Base-by-base conservation (phyloP, 1,140 invertebrate species). In the Stegodyphus dumicola region DNA sequence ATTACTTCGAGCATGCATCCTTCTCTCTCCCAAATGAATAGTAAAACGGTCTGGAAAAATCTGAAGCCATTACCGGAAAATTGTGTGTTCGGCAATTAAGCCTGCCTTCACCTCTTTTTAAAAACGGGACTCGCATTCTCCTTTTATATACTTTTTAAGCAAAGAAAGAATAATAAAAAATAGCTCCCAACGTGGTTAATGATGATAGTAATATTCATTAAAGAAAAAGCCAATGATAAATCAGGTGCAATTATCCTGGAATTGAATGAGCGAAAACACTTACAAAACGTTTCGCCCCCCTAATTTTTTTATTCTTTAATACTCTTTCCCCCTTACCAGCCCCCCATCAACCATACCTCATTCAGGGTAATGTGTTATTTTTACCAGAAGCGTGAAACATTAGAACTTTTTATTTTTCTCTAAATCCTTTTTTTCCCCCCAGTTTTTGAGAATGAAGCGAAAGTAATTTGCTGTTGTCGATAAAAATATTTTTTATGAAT, bases 31-130 rank as follows among this genome's bases (percentile, higher is more conserved):
- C 53, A 78, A 53, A 69, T 53, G 66, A 70, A 70, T 71, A 80
- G 77, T 56, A 80, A 78, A 78, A 78, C 77, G 77, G 49, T 78
- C 67, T 80, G 77, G 77, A 80, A 80, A 71, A 70, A 56, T 67
- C 17, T 9, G 18, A 9, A 10, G 70, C 52, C 80, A 75, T 83
- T 83, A 83, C 80, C 80, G 69, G 80, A 83, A 83, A 83, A 83
- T 83, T 83, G 71, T 83, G 71, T 73, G 80, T 83, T 83, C 49
- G 80, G 60, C 80, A 83, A 83, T 83, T 83, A 83, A 83, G 80
- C 60, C 64, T 75, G 80, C 60, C 64, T 75, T 75, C 75, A 81
- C 64, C 67, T 60, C 66, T 78, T 78, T 69, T 67, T n/a, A 17
- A 67, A 77, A 77, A 65, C 10, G 11, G 56, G 60, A 64, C 64